Conservation (phyloP, 2,113 vertebrate genomes). For the Talpa occidentalis region DNA sequence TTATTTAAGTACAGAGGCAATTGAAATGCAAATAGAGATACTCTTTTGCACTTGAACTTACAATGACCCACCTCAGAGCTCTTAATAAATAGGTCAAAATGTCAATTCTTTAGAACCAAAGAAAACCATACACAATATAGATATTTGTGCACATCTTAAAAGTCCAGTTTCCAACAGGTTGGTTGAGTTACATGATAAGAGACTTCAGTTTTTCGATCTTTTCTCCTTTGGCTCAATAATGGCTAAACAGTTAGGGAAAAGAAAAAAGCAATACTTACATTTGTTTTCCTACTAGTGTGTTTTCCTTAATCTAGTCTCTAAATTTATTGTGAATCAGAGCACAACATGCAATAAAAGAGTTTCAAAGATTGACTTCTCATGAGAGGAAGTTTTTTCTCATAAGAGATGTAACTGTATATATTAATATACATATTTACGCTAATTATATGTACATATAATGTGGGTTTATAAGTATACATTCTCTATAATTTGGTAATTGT, state of each 20-base stretch:
- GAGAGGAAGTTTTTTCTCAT: not conserved
- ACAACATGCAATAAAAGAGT: not conserved
- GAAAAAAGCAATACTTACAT: not conserved
- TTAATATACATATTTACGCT: not conserved
- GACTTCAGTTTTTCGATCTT: not conserved
- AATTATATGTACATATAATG: not conserved
- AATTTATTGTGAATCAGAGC: fast-evolving
- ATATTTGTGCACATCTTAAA: not conserved
- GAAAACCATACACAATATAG: not conserved
- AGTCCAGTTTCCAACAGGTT: not conserved
- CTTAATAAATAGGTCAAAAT: slow-evolving; percentile 32
- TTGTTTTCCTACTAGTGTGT: not conserved
- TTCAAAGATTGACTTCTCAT: not conserved
- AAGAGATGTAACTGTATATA: not conserved
- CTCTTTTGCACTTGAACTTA: slow-evolving; percentile 65
- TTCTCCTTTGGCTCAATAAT: not conserved
- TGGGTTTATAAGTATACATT: not conserved
- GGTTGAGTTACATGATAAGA: not conserved
- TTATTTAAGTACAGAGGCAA: not conserved
- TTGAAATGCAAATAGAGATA: slow-evolving; percentile 53
- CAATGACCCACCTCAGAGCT: slow-evolving; percentile 40
- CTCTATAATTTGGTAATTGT: not conserved
- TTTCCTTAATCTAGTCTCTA: not conserved
- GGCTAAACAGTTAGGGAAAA: not conserved
- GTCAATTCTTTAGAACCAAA: slow-evolving; percentile 36